Evolutionary conservation across 2,888 invertebrate genomes (phyloP), one percentile per base, ranked within the genome.

Genomic region (Dynastes tityus): DNA sequence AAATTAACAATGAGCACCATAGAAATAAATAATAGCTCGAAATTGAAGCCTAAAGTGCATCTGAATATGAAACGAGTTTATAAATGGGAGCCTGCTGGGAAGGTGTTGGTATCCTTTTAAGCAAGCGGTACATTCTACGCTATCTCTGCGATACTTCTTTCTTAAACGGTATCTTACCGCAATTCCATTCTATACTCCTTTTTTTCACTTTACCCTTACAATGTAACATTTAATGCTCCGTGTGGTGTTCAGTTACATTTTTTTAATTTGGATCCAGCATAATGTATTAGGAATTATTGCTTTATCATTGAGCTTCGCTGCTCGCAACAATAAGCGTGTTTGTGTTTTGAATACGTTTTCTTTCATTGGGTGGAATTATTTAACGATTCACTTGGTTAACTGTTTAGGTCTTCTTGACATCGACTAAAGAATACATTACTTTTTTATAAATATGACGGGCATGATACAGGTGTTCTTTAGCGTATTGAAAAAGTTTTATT

Each of bases 201-300:
- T 55, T 67, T 78, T 64, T 73, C 73, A 68, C 76, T 76, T 78
- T 70, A 16, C 16, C 40, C 65, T 70, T 73, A 73, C 73, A 73
- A 73, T 73, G 73, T 45, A 73, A 61, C 61, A 73, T 73, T 73
- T 73, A 73, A 61, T 73, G 73, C 73, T 73, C 45, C 61, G 73
- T 22, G 73, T 73, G 73, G 73, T 73, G 73, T 73, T 73, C 73
- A 61, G 73, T 73, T 73, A 73, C 73, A 73, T 45, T 73, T 73
- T 45, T 81, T 81, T 79, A 81, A 80, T 80, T 82, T 80, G 80
- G 78, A 74, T 77, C 79, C 78, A 79, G 80, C 80, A 82, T 81
- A 82, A 80, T 80, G 65, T 78, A 78, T 77, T 78, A 76, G 78
- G 32, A 77, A 80, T 77, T 80, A 80, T 76, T 80, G 81, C 80